Conservation (phyloP, 2,888 invertebrate species). For the Oxycera nigricornis region DNA sequence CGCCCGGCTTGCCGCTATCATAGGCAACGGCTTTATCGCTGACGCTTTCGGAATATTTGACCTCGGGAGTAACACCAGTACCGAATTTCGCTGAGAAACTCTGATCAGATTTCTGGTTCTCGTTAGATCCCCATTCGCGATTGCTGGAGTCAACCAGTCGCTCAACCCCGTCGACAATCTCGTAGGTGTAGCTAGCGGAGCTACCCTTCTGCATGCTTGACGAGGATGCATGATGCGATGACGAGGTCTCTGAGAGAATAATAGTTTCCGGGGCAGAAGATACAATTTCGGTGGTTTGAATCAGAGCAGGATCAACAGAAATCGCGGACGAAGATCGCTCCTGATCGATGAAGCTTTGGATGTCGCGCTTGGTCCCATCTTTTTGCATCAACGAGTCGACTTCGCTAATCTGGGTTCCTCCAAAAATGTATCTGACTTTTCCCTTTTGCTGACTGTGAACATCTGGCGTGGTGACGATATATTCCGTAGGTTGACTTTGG, state of each 20-base stretch:
- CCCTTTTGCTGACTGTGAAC: conserved; percentile 30
- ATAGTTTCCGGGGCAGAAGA: conserved; percentile 34
- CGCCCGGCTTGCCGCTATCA: conserved; percentile 67
- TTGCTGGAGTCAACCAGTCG: conserved; percentile 67
- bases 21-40: conserved; percentile 66
- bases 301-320: conserved; percentile 39
- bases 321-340: conserved; percentile 32
- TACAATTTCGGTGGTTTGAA: conserved; percentile 40
- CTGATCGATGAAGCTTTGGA: conserved; percentile 19
- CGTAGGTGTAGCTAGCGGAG: conserved; percentile 70
- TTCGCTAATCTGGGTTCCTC: conserved; percentile 47
- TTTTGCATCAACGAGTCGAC: conserved; percentile 39
- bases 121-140: conserved; percentile 66
- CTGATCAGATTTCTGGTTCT: conserved; percentile 64
- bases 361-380: conserved; percentile 17
- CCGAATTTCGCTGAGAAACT: conserved; percentile 65
- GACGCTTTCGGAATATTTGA: conserved; percentile 65
- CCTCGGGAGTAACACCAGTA: conserved; percentile 67
- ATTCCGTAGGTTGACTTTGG: conserved; percentile 41
- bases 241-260: conserved; percentile 42
- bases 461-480: conserved; percentile 47
- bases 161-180: conserved; percentile 72
- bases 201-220: conserved; percentile 64
- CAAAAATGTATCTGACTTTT: conserved; percentile 43
- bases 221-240: conserved; percentile 36